These are phyloP conservation scores for Sepioteuthis lessoniana DNA, from an alignment of 2,888 invertebrate genomes.

Conservation along the genomic window DNA sequence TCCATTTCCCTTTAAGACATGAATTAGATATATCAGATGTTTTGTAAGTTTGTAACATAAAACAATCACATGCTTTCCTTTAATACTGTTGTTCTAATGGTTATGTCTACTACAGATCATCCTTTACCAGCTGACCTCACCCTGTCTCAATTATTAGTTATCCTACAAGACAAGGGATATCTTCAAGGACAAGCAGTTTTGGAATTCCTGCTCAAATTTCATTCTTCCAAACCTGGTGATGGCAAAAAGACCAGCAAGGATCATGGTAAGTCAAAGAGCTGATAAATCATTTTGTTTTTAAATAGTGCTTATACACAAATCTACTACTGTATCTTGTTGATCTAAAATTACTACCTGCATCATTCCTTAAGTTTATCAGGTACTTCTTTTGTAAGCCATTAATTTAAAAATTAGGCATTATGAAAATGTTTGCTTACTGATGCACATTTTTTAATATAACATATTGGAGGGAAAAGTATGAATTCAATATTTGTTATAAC, in stretches of 20 bases:
- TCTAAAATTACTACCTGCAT: too few relatives aligned
- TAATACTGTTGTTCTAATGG: not conserved
- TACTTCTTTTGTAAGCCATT: too few relatives aligned
- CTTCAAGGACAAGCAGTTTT: slow-evolving; percentile 65
- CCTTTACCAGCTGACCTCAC: slow-evolving; percentile 79
- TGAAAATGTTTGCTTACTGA: too few relatives aligned
- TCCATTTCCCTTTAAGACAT: too few relatives aligned
- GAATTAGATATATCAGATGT: not conserved
- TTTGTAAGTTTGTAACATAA: not conserved
- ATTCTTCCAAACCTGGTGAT: slow-evolving; percentile 58
- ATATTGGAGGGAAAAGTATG: too few relatives aligned
- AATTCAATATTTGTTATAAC: too few relatives aligned
- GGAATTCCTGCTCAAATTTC: slow-evolving; percentile 62
- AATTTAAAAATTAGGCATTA: too few relatives aligned
- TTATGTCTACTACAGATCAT: slow-evolving; percentile 65
- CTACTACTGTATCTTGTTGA: too few relatives aligned
- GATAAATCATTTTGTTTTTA: not conserved
- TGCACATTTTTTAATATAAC: too few relatives aligned
- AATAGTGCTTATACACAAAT: not conserved
- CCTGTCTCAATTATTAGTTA: slow-evolving; percentile 79
- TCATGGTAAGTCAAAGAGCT: slow-evolving; percentile 51
- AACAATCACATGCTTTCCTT: not conserved
- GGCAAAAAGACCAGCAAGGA: slow-evolving; percentile 67
- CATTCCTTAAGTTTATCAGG: too few relatives aligned
- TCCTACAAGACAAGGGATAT: slow-evolving; percentile 75